A percentile compares a stretch with the other conserved stretches of the same genome.
Evolutionary conservation across 2,888 invertebrate genomes (phyloP).

Genomic region (Fragum sueziense): DNA sequence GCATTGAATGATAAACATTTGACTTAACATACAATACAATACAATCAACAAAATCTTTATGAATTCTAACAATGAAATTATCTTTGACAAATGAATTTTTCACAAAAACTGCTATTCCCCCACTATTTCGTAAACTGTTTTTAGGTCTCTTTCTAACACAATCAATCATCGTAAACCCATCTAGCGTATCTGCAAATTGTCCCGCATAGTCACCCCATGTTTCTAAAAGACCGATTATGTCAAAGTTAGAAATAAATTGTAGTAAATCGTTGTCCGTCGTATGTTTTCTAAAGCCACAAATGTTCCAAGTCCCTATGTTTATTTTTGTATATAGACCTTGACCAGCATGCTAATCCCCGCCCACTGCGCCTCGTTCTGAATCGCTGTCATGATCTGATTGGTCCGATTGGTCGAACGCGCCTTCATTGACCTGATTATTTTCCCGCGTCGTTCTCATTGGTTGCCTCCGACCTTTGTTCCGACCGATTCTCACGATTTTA

Average conservation of each 20-base stretch:
- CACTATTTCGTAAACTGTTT: too few relatives aligned
- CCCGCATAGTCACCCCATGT: slow-evolving; percentile 19
- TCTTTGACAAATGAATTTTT: background rate
- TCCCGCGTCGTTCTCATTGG: background rate
- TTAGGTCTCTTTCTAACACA: slow-evolving; percentile 18
- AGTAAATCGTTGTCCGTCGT: background rate
- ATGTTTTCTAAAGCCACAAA: too few relatives aligned
- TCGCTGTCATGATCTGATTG: background rate
- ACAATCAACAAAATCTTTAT: slow-evolving; percentile 17
- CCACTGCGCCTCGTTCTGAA: background rate
- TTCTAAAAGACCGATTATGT: slow-evolving; percentile 26
- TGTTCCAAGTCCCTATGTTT: background rate
- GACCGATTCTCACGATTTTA: slow-evolving; percentile 6
- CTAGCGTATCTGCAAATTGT: slow-evolving; percentile 16
- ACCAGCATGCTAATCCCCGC: too few relatives aligned
- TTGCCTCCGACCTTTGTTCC: background rate
- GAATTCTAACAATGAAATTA: slow-evolving; percentile 15
- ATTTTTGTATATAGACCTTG: background rate
- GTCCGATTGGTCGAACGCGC: background rate
- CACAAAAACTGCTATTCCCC: slow-evolving; percentile 32
- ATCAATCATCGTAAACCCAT: slow-evolving; percentile 18
- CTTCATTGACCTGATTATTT: too few relatives aligned
- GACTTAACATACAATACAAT: slow-evolving; percentile 22
- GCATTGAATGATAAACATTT: background rate
- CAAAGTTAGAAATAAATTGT: slow-evolving; percentile 11